Percentiles rank a stretch among this genome's conserved stretches.
Evolutionary conservation across 2,888 invertebrate species (phyloP).

Genomic region (Latrodectus hesperus): DNA sequence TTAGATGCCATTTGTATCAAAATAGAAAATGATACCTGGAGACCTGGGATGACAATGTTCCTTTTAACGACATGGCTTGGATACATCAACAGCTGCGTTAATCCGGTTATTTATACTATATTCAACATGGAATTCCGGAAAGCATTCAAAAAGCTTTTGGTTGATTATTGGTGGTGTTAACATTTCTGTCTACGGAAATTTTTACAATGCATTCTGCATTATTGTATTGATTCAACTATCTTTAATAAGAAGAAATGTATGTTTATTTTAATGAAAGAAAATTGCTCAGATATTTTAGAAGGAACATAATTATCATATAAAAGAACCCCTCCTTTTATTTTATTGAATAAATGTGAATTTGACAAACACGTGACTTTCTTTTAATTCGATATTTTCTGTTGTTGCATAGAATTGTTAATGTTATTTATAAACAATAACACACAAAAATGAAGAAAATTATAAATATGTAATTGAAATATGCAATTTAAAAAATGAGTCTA

Average conservation of each 20-base stretch:
- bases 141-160: constrained; percentile 94
- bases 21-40: constrained; percentile 80
- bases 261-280: not conserved
- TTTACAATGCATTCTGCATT: too few species aligned
- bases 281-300: not conserved
- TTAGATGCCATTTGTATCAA: constrained; percentile 97
- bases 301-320: not conserved
- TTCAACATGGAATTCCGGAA: constrained; percentile 98
- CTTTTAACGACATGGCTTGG: constrained; percentile 98
- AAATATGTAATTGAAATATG: too few species aligned
- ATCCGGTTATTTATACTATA: constrained; percentile 95
- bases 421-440: too few species aligned
- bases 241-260: not conserved
- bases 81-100: constrained; percentile 86
- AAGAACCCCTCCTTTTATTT: not conserved
- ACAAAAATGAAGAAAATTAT: too few species aligned
- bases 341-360: not conserved
- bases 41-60: constrained; percentile 90
- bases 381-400: too few species aligned
- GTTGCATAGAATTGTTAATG: too few species aligned
- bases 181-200: not conserved
- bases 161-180: constrained; percentile 30
- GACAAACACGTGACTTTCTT: too few species aligned
- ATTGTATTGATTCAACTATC: not conserved
- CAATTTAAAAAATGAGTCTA: too few species aligned